Evolutionary conservation across 2,888 invertebrate genomes (phyloP).

Genomic region (Bellardia bayeri): DNA sequence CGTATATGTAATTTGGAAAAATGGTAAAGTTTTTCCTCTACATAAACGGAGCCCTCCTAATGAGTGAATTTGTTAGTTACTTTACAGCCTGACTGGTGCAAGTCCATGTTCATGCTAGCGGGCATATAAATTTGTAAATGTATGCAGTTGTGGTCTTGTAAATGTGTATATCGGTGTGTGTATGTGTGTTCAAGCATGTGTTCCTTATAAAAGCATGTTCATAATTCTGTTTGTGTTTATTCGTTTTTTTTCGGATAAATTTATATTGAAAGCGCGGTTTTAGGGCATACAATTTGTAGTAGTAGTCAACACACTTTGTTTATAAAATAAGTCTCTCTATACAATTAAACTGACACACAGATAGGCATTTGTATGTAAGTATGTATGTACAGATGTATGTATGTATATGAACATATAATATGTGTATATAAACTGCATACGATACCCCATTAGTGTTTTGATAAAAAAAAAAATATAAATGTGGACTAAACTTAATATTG

Average conservation of each 20-base stretch:
- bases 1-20: too few species aligned
- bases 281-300: conserved; percentile 47
- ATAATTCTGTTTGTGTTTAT: background rate
- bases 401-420: background rate
- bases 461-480: background rate
- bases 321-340: conserved; percentile 8
- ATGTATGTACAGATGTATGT: background rate
- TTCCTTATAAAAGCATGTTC: conserved; percentile 24
- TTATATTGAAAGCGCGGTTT: conserved; percentile 56
- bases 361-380: background rate
- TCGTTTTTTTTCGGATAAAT: conserved; percentile 9
- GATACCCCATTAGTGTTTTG: background rate
- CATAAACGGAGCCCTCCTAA: too few species aligned
- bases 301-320: conserved; percentile 25
- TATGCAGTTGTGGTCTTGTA: conserved; percentile 4
- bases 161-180: background rate
- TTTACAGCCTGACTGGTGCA: conserved; percentile 44
- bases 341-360: conserved; percentile 7
- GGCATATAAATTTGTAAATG: conserved; percentile 24
- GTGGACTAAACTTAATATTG: conserved; percentile 17
- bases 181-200: background rate
- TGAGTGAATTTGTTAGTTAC: conserved; percentile 31
- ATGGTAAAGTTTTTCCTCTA: too few species aligned
- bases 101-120: conserved; percentile 28
- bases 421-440: background rate